A percentile compares a stretch with the other conserved stretches of the same genome.
phyloP scores from a whole-genome alignment of 2,113 vertebrate genomes.

The Myocastor coypus region DNA sequence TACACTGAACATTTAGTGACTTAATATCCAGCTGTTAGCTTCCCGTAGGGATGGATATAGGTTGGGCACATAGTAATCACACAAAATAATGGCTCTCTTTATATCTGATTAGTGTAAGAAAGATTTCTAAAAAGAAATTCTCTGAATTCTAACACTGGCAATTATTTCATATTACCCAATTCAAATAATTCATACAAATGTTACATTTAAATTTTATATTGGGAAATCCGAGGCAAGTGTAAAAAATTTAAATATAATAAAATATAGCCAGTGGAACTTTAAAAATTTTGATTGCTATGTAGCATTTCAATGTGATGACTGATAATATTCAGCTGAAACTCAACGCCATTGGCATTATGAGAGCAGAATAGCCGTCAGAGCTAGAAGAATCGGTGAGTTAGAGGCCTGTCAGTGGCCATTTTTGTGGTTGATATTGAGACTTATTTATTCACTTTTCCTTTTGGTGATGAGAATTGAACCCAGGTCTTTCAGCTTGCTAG shows the following conservation, averaged over 20 bases:
- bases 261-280: neutral
- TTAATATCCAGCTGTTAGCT: neutral
- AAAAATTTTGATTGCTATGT: neutral
- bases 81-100: neutral
- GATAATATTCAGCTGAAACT: neutral
- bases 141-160: neutral
- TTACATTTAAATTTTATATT: neutral
- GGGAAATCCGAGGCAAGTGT: neutral
- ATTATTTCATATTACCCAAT: neutral
- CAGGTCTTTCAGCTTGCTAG: too few species aligned
- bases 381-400: too few species aligned
- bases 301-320: neutral
- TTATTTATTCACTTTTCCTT: too few species aligned
- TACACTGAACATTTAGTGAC: neutral
- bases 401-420: neutral
- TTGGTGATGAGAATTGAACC: too few species aligned
- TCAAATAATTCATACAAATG: neutral
- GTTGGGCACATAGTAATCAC: neutral
- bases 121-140: neutral
- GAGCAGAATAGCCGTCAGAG: fast-evolving
- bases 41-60: neutral
- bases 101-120: neutral
- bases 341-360: neutral
- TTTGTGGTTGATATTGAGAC: too few species aligned
- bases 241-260: neutral